Percentiles rank a stretch among this genome's conserved stretches.
phyloP scores from a whole-genome alignment of 2,113 vertebrate species.

The Peromyscus maniculatus region DNA sequence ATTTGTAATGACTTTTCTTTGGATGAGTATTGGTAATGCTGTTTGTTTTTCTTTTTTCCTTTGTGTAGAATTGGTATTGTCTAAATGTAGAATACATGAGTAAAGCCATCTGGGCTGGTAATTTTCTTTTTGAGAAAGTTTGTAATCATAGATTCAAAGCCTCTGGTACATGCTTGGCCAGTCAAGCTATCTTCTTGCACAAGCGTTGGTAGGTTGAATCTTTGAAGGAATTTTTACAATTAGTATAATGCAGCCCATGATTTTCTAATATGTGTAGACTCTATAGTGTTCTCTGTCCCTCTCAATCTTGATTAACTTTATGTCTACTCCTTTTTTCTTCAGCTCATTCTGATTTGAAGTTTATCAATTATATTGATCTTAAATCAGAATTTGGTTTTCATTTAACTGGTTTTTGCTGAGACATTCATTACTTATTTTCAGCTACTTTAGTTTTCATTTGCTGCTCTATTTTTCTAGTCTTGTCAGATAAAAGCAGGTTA shows the following conservation, averaged over 20 bases:
- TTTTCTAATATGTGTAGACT: background rate
- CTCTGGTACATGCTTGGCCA: background rate
- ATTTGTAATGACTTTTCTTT: background rate
- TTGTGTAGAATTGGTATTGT: background rate
- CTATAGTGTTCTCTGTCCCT: background rate
- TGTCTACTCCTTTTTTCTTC: background rate
- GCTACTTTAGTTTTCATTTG: background rate
- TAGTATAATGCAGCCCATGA: background rate
- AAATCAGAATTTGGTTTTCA: background rate
- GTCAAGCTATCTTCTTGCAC: background rate
- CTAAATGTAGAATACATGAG: background rate
- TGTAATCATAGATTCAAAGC: background rate
- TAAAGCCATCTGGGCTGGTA: background rate
- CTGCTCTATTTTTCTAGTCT: background rate
- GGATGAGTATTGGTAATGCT: background rate
- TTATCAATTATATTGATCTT: constrained; percentile 3
- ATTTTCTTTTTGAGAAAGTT: background rate
- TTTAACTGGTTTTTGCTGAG: background rate
- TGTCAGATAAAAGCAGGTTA: background rate
- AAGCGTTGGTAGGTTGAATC: background rate
- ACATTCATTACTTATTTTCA: background rate
- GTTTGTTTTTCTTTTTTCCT: background rate
- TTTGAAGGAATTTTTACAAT: background rate
- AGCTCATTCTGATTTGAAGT: background rate
- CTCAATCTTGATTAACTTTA: background rate